Evolutionary conservation across 92 coral and sea anemone genomes (phyloP), one percentile per base, ranked within the genome.

Genomic region (Epizoanthus ramosus): DNA sequence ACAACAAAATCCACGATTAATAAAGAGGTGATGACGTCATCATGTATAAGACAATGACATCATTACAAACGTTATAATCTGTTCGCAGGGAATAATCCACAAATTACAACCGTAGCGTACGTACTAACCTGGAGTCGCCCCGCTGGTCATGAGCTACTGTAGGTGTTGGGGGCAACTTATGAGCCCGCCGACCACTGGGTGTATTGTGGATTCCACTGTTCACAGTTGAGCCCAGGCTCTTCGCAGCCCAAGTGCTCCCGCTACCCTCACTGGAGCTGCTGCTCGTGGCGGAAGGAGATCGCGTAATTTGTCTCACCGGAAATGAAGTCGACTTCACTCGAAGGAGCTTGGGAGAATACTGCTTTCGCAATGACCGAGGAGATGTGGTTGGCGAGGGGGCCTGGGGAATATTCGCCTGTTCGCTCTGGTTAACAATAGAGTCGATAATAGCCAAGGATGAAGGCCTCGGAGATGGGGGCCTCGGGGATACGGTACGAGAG

Each of bases 211-310:
- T 79, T n/a, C 89, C 79, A 71, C 58, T 80, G 59, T 87, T 86
- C 15, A 81, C 80, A 33, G 83, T 41, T 39, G 84, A 50, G 15
- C 54, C 54, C 54, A 50, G 75, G 35, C 89, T 81, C 3, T 84
- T 88, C 28, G 91, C 89, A 79, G 74, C 84, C 13, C 85, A 87
- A 87, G 83, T 86, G 74, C 91, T 91, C 64, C 91, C 94, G 58
- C 88, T 83, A 23, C 97, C 86, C 31, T 88, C 94, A 69, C 97
- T 88, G 7, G 97, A 93, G 69, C 97, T 93, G 84, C 92, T 93
- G 74, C 97, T 93, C 22, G 92, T 92, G 33, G 87, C 88, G 31
- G 97, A 93, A 54, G 92, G 89, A 54, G 92, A 91, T 58, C 97
- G 94, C 23, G 79, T 73, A 19, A 93, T 81, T 17, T 79, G 80